Percentiles rank a stretch among this genome's conserved stretches.
Conservation (phyloP, 1,140 invertebrate genomes). For the Drosophila auraria region DNA sequence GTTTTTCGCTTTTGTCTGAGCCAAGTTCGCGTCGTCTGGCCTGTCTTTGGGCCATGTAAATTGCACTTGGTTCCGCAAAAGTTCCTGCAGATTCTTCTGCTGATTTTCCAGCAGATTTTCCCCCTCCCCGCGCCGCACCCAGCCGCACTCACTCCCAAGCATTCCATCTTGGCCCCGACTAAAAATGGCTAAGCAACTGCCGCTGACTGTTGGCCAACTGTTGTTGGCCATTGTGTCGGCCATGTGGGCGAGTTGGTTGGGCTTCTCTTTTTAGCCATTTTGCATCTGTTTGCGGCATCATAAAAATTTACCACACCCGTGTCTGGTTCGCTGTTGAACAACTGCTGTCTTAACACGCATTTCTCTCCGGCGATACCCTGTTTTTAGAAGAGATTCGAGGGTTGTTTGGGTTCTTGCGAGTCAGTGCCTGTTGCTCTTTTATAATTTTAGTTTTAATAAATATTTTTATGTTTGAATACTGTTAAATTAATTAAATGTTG, state of each 20-base stretch:
- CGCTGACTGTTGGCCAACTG: slow-evolving; percentile 58
- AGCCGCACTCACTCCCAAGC: slow-evolving; percentile 6
- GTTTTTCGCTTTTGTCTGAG: slow-evolving; percentile 17
- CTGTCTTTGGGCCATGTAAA: slow-evolving; percentile 39
- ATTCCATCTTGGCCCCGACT: slow-evolving; percentile 30
- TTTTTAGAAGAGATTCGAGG: neutral
- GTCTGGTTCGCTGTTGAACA: slow-evolving; percentile 77
- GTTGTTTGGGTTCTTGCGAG: neutral
- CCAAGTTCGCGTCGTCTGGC: slow-evolving; percentile 22
- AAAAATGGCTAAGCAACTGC: slow-evolving; percentile 66
- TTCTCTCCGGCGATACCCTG: slow-evolving; percentile 8
- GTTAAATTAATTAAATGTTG: too few relatives aligned
- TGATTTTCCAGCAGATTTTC: slow-evolving; percentile 8
- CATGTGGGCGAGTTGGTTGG: slow-evolving; percentile 22
- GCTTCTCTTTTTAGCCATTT: slow-evolving; percentile 76
- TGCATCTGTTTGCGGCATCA: slow-evolving; percentile 83
- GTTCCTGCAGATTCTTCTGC: neutral
- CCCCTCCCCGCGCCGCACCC: neutral
- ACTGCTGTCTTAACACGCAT: slow-evolving; percentile 74
- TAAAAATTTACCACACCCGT: slow-evolving; percentile 83
- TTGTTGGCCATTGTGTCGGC: slow-evolving; percentile 61
- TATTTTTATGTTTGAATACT: too few relatives aligned
- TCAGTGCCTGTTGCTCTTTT: neutral
- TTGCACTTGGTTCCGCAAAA: slow-evolving; percentile 29
- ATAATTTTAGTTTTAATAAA: too few relatives aligned